phyloP scores from a whole-genome alignment of 1,140 invertebrate genomes.

The Goniozus legneri region DNA sequence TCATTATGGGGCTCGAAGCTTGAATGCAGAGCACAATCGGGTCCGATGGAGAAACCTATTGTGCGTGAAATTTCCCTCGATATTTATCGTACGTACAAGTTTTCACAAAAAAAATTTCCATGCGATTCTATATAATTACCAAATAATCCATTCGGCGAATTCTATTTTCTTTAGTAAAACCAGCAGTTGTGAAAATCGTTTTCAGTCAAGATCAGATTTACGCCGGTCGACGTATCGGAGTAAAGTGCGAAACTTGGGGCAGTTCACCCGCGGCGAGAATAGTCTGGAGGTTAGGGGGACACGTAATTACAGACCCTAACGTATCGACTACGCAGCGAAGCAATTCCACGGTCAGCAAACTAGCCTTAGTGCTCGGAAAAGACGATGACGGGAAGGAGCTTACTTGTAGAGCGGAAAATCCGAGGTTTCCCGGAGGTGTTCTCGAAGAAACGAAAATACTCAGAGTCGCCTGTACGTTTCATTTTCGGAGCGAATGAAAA shows the following conservation, averaged over 20 bases:
- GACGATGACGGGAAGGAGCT: constrained; percentile 80
- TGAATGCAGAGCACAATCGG: constrained; percentile 69
- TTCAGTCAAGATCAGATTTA: constrained; percentile 61
- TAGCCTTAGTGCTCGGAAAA: constrained; percentile 68
- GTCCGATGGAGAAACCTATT: constrained; percentile 54
- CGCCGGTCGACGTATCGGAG: constrained; percentile 60
- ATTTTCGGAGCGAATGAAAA: too few relatives aligned
- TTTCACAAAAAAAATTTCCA: too few relatives aligned
- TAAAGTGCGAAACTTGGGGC: constrained; percentile 68
- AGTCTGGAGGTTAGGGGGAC: constrained; percentile 67
- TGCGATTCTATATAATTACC: too few relatives aligned
- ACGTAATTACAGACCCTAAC: constrained; percentile 58
- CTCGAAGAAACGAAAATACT: constrained; percentile 74
- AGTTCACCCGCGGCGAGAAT: constrained; percentile 71
- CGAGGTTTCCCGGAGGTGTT: constrained; percentile 76
- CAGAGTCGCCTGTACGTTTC: constrained; percentile 82
- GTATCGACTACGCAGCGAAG: constrained; percentile 55
- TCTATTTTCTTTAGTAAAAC: constrained; percentile 60
- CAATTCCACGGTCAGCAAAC: constrained; percentile 71
- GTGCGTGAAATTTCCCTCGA: constrained; percentile 62
- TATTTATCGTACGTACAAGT: constrained; percentile 68
- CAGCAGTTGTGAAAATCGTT: constrained; percentile 65
- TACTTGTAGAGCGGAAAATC: constrained; percentile 85
- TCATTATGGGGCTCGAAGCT: constrained; percentile 62
- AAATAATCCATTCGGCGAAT: neutral